A percentile compares a stretch with the other conserved stretches of the same genome.
phyloP scores from a whole-genome alignment of 2,888 invertebrate species.

The Asteroscopus sphinx region DNA sequence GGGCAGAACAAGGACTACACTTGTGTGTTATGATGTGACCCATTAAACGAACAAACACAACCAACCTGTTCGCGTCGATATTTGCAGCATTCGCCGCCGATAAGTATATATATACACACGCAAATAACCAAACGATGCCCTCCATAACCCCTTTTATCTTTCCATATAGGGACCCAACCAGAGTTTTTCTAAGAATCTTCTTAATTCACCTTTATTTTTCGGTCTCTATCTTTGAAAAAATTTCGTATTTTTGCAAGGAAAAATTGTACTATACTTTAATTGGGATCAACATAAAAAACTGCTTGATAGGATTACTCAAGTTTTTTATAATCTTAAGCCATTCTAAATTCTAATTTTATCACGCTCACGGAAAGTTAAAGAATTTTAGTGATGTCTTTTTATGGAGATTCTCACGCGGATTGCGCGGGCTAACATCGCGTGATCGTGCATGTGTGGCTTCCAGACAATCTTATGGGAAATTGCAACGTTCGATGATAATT shows the following conservation, averaged over 20 bases:
- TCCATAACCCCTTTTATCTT: constrained; percentile 44
- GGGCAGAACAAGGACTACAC: constrained; percentile 60
- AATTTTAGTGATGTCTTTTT: constrained; percentile 51
- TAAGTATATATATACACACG: constrained; percentile 30
- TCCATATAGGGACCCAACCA: constrained; percentile 18
- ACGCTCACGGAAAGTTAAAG: constrained; percentile 15
- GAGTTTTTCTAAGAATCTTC: constrained; percentile 43
- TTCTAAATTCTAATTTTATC: constrained; percentile 8
- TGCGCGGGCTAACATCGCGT: constrained; percentile 71
- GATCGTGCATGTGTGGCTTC: constrained; percentile 73
- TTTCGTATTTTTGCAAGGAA: constrained; percentile 12
- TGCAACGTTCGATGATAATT: constrained; percentile 50
- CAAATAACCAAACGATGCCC: constrained; percentile 39
- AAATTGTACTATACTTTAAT: constrained; percentile 21
- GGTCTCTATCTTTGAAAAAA: constrained; percentile 10
- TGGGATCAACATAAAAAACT: constrained; percentile 13
- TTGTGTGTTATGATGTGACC: constrained; percentile 59
- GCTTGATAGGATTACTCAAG: constrained; percentile 20
- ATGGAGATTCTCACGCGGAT: constrained; percentile 70
- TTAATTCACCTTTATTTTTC: constrained; percentile 15
- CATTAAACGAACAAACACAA: constrained; percentile 60
- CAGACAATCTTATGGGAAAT: constrained; percentile 74
- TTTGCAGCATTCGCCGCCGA: constrained; percentile 34
- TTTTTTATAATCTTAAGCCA: constrained; percentile 9
- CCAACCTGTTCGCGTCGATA: constrained; percentile 55